These are phyloP conservation scores for Clistopyga incitator DNA, from an alignment of 2,888 invertebrate species.

Conservation along the genomic window DNA sequence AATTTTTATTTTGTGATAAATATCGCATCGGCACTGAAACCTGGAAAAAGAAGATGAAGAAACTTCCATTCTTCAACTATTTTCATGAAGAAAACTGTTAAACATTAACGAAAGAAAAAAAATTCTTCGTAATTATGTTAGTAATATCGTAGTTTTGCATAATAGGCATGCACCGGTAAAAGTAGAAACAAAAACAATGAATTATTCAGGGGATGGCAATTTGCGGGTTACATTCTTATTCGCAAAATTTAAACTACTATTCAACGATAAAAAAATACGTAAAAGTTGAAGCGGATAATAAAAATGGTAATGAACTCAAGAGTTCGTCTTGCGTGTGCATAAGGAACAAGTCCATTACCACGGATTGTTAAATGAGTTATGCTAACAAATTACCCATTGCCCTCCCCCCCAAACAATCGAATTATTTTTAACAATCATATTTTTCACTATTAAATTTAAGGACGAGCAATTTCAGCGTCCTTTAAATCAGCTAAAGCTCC, in stretches of 20 bases:
- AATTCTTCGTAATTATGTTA: too few species aligned
- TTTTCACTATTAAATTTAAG: slow-evolving; percentile 14
- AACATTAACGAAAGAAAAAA: too few species aligned
- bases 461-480: not conserved
- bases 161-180: not conserved
- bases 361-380: not conserved
- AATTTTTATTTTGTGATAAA: too few species aligned
- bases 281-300: not conserved
- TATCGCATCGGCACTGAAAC: too few species aligned
- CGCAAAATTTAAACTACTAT: not conserved
- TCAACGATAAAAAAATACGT: not conserved
- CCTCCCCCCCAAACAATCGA: slow-evolving; percentile 23
- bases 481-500: not conserved
- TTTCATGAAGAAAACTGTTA: too few species aligned
- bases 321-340: not conserved
- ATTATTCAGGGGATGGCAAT: not conserved
- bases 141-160: too few species aligned
- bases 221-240: not conserved
- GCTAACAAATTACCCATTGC: not conserved
- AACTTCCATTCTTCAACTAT: too few species aligned
- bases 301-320: slow-evolving; percentile 8
- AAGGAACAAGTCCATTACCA: not conserved
- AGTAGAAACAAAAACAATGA: not conserved
- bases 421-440: slow-evolving; percentile 34
- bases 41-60: too few species aligned